Percentiles rank a stretch among this genome's conserved stretches.
Conservation (phyloP, 2,888 invertebrate genomes). For the Thereva nobilitata region DNA sequence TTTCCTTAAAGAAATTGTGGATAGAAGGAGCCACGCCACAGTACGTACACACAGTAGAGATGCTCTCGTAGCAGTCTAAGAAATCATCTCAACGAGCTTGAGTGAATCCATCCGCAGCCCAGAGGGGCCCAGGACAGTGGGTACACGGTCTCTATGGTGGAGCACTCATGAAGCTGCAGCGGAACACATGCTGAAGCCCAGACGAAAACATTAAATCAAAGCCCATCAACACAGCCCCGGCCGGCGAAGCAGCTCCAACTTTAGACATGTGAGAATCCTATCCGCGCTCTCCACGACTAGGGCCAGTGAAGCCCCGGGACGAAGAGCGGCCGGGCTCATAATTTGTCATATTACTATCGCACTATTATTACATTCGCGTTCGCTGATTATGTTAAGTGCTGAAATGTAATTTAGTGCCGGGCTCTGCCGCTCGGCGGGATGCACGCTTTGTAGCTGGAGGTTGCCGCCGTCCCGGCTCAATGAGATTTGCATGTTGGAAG, state of each 20-base stretch:
- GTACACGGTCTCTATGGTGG: slow-evolving; percentile 13
- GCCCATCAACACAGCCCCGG: slow-evolving; percentile 8
- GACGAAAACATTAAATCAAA: slow-evolving; percentile 30
- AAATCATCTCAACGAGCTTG: too few species aligned
- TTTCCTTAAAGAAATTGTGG: background rate
- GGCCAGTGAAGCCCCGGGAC: slow-evolving; percentile 33
- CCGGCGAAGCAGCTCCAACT: background rate
- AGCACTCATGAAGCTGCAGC: slow-evolving; percentile 19
- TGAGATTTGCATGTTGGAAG: slow-evolving; percentile 35
- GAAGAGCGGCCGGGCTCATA: slow-evolving; percentile 42
- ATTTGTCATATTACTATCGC: slow-evolving; percentile 46
- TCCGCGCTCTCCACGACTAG: slow-evolving; percentile 22
- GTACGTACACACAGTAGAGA: background rate
- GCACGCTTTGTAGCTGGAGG: slow-evolving; percentile 21
- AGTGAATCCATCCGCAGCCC: too few species aligned
- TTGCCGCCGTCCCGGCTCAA: slow-evolving; percentile 17
- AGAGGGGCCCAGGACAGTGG: slow-evolving; percentile 1
- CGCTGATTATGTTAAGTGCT: slow-evolving; percentile 45
- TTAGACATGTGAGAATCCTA: slow-evolving; percentile 25
- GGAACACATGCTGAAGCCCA: slow-evolving; percentile 27
- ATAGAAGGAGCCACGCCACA: background rate
- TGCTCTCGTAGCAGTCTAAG: too few species aligned
- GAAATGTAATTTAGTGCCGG: slow-evolving; percentile 44
- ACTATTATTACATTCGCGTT: slow-evolving; percentile 46
- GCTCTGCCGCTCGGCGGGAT: slow-evolving; percentile 24